phyloP scores from a whole-genome alignment of 37 sponge, comb jelly and placozoan species.

The Crambe crambe region DNA sequence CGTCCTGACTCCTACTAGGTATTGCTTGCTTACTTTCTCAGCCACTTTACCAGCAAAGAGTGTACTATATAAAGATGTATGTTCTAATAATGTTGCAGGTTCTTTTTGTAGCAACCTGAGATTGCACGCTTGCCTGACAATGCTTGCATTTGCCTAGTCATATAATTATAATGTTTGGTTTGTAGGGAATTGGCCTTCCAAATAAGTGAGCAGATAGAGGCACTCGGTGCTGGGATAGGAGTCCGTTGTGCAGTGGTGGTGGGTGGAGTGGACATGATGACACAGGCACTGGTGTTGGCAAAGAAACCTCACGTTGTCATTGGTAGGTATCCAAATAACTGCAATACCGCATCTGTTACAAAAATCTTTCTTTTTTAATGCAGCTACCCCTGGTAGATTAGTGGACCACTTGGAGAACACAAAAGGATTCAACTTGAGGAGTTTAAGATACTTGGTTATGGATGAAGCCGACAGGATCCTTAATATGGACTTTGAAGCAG shows the following conservation, averaged over 20 bases:
- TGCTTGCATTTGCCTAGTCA: not conserved
- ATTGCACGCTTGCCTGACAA: not conserved
- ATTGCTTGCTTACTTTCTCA: not conserved
- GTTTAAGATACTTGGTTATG: slow-evolving; percentile 92
- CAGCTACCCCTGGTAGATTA: slow-evolving; percentile 96
- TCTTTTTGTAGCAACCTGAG: not conserved
- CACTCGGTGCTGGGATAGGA: slow-evolving; percentile 85
- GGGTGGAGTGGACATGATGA: slow-evolving; percentile 98
- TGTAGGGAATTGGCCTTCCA: slow-evolving; percentile 95
- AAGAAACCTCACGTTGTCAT: slow-evolving; percentile 96
- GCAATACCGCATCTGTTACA: not conserved
- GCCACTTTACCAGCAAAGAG: not conserved
- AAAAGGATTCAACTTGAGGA: slow-evolving; percentile 92
- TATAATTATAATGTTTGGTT: not conserved
- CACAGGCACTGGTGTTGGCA: slow-evolving; percentile 89
- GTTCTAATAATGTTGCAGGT: not conserved
- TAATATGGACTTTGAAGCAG: slow-evolving; percentile 99
- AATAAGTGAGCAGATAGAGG: slow-evolving; percentile 96
- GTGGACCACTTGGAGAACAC: slow-evolving; percentile 99
- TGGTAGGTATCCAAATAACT: slow-evolving; percentile 39
- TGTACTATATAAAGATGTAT: too few species aligned
- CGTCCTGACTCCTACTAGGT: slow-evolving; percentile 96
- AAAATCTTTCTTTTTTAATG: not conserved
- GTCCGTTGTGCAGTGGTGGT: slow-evolving; percentile 94
- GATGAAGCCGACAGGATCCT: slow-evolving; percentile 99